These are phyloP conservation scores for Neoarius graeffei DNA, from an alignment of 2,113 vertebrate genomes.

Conservation along the genomic window DNA sequence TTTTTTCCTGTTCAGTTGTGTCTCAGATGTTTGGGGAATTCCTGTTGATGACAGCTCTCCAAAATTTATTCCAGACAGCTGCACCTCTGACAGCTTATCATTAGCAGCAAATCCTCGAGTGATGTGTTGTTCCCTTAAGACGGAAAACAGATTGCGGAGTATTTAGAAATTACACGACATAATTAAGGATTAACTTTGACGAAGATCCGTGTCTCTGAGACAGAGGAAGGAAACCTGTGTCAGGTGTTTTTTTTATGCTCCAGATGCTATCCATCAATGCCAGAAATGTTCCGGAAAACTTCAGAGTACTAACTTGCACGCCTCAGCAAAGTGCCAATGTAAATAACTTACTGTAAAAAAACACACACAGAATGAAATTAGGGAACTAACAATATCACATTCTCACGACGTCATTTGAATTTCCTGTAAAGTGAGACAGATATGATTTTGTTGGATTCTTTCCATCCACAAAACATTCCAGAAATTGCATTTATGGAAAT, in stretches of 20 bases:
- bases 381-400: background rate
- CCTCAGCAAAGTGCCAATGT: background rate
- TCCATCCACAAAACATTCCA: background rate
- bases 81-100: slow-evolving; percentile 80
- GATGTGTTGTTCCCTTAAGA: slow-evolving; percentile 72
- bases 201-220: slow-evolving; percentile 65
- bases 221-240: slow-evolving; percentile 60
- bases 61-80: slow-evolving; percentile 82
- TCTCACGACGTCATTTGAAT: background rate
- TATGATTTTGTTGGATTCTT: background rate
- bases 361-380: background rate
- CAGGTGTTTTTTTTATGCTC: slow-evolving; percentile 36
- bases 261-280: slow-evolving; percentile 38
- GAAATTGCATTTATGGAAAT: background rate
- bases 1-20: slow-evolving; percentile 28
- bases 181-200: slow-evolving; percentile 77
- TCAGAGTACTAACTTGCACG: background rate
- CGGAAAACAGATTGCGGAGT: slow-evolving; percentile 73
- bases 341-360: background rate
- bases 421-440: background rate
- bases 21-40: slow-evolving; percentile 71
- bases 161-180: slow-evolving; percentile 77
- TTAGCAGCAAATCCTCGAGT: slow-evolving; percentile 78
- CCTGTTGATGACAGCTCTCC: slow-evolving; percentile 71
- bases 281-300: slow-evolving; percentile 8